Evolutionary conservation across 1,140 invertebrate genomes (phyloP).

Genomic region (Acromyrmex charruanus): DNA sequence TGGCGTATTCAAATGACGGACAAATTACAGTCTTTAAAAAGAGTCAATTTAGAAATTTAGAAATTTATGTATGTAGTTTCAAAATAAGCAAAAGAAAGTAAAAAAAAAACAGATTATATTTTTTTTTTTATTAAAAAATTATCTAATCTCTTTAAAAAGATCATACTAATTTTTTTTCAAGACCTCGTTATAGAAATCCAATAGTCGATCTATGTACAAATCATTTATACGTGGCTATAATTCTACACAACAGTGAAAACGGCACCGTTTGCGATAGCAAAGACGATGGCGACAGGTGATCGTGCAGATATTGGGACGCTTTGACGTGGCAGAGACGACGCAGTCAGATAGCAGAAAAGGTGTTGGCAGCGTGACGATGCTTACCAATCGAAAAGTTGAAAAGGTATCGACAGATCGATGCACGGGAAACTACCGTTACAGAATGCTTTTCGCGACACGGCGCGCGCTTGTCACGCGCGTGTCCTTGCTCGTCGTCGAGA

Average conservation of each 20-base stretch:
- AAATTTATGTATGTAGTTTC: background rate
- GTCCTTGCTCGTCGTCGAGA: constrained; percentile 59
- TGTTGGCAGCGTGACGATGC: constrained; percentile 60
- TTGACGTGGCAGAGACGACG: constrained; percentile 35
- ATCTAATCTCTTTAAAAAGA: background rate
- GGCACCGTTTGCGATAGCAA: constrained; percentile 36
- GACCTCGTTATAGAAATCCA: background rate
- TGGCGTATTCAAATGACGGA: constrained; percentile 50
- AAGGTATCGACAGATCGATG: constrained; percentile 77
- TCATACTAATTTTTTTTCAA: background rate
- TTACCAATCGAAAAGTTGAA: constrained; percentile 71
- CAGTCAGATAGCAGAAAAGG: constrained; percentile 63
- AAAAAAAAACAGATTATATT: background rate
- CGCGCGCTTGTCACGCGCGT: constrained; percentile 64
- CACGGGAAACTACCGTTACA: constrained; percentile 69
- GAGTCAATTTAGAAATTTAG: constrained; percentile 1
- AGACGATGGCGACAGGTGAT: constrained; percentile 25
- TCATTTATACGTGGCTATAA: constrained; percentile 11
- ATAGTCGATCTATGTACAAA: background rate
- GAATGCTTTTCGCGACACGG: constrained; percentile 54
- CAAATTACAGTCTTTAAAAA: constrained; percentile 46
- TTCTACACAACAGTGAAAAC: constrained; percentile 24
- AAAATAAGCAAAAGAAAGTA: background rate
- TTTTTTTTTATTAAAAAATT: background rate
- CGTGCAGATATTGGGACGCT: constrained; percentile 41